Evolutionary conservation across 2,888 invertebrate species (phyloP).

Genomic region (Nemotelus pantherinus): DNA sequence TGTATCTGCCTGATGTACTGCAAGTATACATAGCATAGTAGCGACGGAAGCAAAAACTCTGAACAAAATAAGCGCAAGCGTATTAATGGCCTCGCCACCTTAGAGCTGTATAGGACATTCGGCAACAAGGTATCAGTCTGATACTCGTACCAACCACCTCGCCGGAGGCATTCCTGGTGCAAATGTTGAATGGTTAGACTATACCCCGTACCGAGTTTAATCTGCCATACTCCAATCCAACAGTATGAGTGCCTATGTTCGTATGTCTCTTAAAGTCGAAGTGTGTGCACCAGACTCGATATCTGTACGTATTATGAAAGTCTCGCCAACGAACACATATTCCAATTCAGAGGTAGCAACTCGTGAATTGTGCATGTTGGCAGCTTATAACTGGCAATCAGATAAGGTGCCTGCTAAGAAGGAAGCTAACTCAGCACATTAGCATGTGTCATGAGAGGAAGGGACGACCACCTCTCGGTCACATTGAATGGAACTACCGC

Average conservation of each 20-base stretch:
- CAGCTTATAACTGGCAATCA: constrained; percentile 54
- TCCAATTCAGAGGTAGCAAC: constrained; percentile 28
- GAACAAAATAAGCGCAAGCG: constrained; percentile 31
- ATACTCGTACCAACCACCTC: too few species aligned
- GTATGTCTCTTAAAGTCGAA: background rate
- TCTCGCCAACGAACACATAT: background rate
- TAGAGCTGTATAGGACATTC: background rate
- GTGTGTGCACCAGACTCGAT: background rate
- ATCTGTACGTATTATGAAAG: background rate
- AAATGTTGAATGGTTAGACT: constrained; percentile 1
- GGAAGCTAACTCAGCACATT: constrained; percentile 50
- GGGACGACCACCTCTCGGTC: background rate
- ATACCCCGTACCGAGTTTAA: background rate
- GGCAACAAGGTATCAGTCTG: background rate
- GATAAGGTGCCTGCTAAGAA: constrained; percentile 51
- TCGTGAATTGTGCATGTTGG: constrained; percentile 55
- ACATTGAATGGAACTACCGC: too few species aligned
- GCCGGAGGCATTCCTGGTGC: background rate
- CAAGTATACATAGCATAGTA: background rate
- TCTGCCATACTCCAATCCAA: too few species aligned
- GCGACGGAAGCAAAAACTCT: background rate
- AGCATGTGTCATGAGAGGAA: constrained; percentile 43
- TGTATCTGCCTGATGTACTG: too few species aligned
- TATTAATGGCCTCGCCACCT: constrained; percentile 28
- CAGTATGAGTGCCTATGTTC: too few species aligned